These are phyloP conservation scores for Sarcophaga carnaria DNA, from an alignment of 2,888 invertebrate genomes.

Conservation along the genomic window DNA sequence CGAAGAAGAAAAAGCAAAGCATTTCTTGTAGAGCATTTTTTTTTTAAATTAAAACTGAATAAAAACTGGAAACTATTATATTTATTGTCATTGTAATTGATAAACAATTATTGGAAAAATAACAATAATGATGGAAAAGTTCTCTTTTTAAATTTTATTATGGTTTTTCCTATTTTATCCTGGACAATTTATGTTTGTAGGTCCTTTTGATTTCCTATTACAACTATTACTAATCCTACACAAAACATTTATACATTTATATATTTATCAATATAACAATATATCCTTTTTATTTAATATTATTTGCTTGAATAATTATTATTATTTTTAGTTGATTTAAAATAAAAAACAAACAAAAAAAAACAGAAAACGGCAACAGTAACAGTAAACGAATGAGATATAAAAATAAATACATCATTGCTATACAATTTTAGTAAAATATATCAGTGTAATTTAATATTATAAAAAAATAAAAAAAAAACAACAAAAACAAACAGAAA, in stretches of 20 bases:
- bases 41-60: constrained; percentile 6
- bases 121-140: no score
- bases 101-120: not conserved
- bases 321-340: constrained; percentile 22
- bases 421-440: constrained; percentile 69
- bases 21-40: constrained; percentile 61
- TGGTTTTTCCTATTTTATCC: no score
- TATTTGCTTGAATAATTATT: constrained; percentile 20
- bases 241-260: no score
- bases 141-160: no score
- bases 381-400: no score
- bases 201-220: no score
- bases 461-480: constrained; percentile 17
- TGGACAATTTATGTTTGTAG: no score
- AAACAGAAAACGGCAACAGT: not conserved
- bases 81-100: constrained; percentile 4
- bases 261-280: constrained; percentile 8
- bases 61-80: not conserved
- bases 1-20: constrained; percentile 39
- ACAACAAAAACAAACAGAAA: no score
- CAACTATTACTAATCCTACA: no score
- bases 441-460: constrained; percentile 69
- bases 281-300: constrained; percentile 24
- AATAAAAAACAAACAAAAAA: constrained; percentile 31
- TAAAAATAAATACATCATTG: constrained; percentile 53